Evolutionary conservation across 2,797 vertebrate species (phyloP).

Genomic region (Prunella strophiata): DNA sequence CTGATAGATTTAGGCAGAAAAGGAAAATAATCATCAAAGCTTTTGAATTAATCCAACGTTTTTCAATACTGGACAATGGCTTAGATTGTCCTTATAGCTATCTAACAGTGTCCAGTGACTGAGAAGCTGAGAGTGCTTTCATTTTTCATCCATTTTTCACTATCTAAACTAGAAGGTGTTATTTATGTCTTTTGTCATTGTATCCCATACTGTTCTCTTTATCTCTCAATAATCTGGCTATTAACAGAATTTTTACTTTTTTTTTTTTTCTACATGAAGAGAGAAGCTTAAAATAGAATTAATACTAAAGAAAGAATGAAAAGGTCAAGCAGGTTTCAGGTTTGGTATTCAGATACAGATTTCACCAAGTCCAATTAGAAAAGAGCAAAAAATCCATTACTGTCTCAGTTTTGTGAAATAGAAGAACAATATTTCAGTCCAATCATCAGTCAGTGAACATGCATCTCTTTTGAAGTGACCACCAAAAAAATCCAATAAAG

Average conservation of each 20-base stretch:
- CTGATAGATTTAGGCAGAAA: background rate
- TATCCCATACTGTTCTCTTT: background rate
- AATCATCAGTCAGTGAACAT: background rate
- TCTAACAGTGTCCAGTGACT: background rate
- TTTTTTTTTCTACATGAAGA: background rate
- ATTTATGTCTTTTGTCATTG: background rate
- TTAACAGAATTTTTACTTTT: background rate
- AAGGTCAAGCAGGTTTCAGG: slow-evolving; percentile 6
- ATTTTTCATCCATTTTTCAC: background rate
- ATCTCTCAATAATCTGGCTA: background rate
- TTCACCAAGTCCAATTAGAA: slow-evolving; percentile 17
- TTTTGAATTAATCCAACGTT: background rate
- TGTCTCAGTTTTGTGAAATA: background rate
- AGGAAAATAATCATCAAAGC: background rate
- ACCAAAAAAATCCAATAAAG: background rate
- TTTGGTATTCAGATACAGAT: slow-evolving; percentile 26
- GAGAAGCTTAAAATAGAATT: slow-evolving; percentile 1
- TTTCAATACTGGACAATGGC: background rate
- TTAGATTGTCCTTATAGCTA: background rate
- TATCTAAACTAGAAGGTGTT: background rate
- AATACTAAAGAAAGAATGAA: background rate
- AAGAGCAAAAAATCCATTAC: slow-evolving; percentile 8
- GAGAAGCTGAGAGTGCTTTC: background rate
- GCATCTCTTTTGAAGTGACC: background rate
- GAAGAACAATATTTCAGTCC: background rate